Evolutionary conservation across 2,888 invertebrate genomes (phyloP).

Genomic region (Hesperia comma): DNA sequence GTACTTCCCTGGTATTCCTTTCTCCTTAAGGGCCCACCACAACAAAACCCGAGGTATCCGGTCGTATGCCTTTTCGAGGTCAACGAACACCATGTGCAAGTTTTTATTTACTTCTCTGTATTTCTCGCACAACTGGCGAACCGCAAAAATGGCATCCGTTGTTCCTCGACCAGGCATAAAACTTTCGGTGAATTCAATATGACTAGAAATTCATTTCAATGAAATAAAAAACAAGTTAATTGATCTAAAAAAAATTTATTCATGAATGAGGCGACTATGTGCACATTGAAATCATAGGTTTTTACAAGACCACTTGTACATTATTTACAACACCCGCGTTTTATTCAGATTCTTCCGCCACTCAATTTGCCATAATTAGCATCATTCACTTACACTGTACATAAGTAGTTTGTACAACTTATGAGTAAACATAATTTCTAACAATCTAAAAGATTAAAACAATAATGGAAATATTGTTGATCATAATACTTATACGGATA

Average conservation of each 20-base stretch:
- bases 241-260: conserved; percentile 83
- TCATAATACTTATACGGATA: conserved; percentile 81
- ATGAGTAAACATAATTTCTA: conserved; percentile 65
- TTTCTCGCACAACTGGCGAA: no score
- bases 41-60: no score
- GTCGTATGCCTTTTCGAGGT: no score
- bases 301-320: conserved; percentile 79
- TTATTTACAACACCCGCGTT: conserved; percentile 74
- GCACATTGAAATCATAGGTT: conserved; percentile 83
- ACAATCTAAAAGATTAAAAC: conserved; percentile 70
- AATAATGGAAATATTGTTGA: conserved; percentile 79
- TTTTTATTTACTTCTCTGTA: no score
- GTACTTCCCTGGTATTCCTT: no score
- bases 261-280: conserved; percentile 84
- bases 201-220: not conserved
- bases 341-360: conserved; percentile 46
- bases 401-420: conserved; percentile 81
- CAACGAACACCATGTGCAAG: no score
- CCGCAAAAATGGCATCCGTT: no score
- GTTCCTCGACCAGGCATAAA: no score
- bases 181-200: not conserved
- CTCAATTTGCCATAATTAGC: conserved; percentile 47
- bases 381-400: conserved; percentile 68
- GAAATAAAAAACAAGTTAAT: conserved; percentile 54
- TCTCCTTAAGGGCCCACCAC: no score